These are phyloP conservation scores for Antechinus flavipes DNA, from an alignment of 2,113 vertebrate species.

Conservation along the genomic window DNA sequence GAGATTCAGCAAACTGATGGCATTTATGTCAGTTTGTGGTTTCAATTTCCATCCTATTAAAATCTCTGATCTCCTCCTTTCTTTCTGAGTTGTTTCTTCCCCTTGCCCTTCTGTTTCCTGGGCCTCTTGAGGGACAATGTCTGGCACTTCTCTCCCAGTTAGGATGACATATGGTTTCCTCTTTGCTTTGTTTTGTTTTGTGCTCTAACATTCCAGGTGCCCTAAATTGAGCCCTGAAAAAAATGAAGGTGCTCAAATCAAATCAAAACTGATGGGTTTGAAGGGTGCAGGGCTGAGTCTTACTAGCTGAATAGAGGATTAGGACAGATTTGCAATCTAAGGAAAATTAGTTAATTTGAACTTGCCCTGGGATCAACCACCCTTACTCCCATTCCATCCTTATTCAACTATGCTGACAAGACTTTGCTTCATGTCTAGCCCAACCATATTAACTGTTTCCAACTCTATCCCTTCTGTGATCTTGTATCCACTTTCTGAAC, in stretches of 20 bases:
- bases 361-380: neutral
- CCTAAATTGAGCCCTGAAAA: neutral
- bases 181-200: neutral
- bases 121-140: neutral
- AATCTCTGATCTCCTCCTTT: neutral
- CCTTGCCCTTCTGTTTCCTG: neutral
- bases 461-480: neutral
- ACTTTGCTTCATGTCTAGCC: neutral
- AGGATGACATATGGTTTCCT: neutral
- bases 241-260: neutral
- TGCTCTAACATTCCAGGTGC: neutral
- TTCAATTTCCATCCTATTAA: neutral
- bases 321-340: neutral
- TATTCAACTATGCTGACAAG: neutral
- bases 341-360: neutral
- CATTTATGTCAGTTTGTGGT: neutral
- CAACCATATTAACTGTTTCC: neutral
- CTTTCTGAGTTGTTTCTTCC: neutral
- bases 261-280: neutral
- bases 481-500: neutral
- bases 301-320: neutral
- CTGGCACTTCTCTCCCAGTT: neutral
- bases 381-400: neutral
- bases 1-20: neutral
- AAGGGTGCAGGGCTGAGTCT: neutral